Base-by-base conservation (phyloP, 2,113 vertebrate genomes). In the Hippocampus comes region DNA sequence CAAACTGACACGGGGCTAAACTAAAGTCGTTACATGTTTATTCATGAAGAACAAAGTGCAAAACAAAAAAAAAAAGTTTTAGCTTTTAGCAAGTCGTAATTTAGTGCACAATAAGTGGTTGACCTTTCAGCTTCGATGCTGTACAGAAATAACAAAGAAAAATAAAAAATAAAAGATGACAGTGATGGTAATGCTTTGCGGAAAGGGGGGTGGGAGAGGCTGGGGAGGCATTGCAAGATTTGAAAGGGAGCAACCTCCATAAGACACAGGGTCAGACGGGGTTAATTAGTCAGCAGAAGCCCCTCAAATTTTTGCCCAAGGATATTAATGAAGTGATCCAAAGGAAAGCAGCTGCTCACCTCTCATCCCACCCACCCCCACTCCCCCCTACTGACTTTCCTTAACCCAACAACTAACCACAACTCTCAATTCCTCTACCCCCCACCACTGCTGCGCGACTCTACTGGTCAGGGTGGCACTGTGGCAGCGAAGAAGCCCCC, bases 271-370 rank as follows among this genome's bases (percentile, higher is more conserved):
- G 90, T 91, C 87, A 89, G 88, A 88, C 81, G 66, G 80, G 90
- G 89, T 87, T 91, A 92, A 92, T 91, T 91, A 87, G 87, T 89
- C 88, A 82, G 86, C 82, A 83, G 83, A 78, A 61, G 86, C 87
- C 86, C 88, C 89, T 89, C 87, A 89, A 83, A 89, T 86, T 85
- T 87, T 82, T 88, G 87, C 89, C 85, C 86, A 79, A 78, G 77
- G 88, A 90, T 90, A 90, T 90, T 91, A 91, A 92, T 90, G 84
- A 91, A 91, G 87, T 84, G 81, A 87, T 91, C 90, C 84, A 88
- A 73, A 84, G 82, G 83, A 90, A 88, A 90, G 86, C 89, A 90
- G 85, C 89, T 89, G 87, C 86, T 86, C 75, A 7, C 80, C 77
- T 77, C 74, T 66, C 75, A 73, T 55, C 59, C 25, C 75, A 42